phyloP scores from a whole-genome alignment of 2,888 invertebrate genomes.

The Branchipolynoe longqiensis region DNA sequence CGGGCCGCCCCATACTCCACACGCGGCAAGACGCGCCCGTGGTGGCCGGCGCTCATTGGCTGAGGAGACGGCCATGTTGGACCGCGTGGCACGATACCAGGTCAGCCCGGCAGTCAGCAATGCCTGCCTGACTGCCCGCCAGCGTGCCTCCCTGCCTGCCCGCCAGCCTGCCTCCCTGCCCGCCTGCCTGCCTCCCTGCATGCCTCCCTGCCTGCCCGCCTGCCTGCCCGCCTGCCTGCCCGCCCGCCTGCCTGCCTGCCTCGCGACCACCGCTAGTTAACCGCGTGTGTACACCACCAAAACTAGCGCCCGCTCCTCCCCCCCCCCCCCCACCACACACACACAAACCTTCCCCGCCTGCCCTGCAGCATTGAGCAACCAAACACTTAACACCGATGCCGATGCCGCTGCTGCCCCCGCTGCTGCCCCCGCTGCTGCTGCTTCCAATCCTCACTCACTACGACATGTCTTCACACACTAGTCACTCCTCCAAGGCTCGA shows the following conservation, averaged over 20 bases:
- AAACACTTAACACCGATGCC: neutral
- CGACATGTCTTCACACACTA: no score
- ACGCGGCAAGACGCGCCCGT: neutral
- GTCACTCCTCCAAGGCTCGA: no score
- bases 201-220: neutral
- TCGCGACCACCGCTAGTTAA: no score
- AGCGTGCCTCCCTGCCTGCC: neutral
- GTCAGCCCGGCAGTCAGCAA: constrained; percentile 46
- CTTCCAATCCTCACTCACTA: no score
- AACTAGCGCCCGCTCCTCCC: neutral
- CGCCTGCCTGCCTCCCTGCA: neutral
- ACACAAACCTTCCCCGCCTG: neutral
- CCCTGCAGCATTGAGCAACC: constrained; percentile 16
- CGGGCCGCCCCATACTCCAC: neutral
- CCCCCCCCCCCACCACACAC: neutral
- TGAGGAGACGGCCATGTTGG: constrained; percentile 40
- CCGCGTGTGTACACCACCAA: no score
- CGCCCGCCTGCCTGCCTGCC: neutral
- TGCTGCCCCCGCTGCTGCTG: no score
- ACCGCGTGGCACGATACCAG: constrained; percentile 52
- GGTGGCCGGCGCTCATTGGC: constrained; percentile 15
- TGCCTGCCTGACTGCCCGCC: neutral
- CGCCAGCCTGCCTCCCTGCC: neutral
- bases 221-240: neutral
- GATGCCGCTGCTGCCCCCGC: no score